Conservation (phyloP, 2,888 invertebrate species). For the Tortricodes alternella region DNA sequence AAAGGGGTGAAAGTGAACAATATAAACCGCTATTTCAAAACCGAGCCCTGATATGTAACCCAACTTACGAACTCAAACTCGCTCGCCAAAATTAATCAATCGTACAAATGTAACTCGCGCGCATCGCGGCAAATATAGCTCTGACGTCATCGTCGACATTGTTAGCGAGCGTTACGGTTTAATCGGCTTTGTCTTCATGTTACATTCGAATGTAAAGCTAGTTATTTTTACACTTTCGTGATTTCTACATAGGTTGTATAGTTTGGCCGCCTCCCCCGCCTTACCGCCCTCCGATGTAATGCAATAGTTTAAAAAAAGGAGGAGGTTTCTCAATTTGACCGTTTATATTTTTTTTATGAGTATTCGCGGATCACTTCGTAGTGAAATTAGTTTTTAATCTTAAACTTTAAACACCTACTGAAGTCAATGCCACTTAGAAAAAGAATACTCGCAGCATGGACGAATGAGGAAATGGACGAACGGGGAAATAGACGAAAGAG, state of each 20-base stretch:
- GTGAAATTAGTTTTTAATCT: neutral
- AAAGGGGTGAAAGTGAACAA: no score
- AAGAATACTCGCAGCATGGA: neutral
- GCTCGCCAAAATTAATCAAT: slow-evolving; percentile 11
- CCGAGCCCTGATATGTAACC: neutral
- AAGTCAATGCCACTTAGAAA: neutral
- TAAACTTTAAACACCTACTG: neutral
- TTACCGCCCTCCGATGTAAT: no score
- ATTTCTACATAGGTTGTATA: no score
- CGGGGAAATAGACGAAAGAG: neutral
- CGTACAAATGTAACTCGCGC: neutral
- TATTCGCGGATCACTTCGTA: neutral
- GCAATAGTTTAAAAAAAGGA: neutral
- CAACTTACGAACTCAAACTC: neutral
- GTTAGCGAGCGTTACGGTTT: neutral
- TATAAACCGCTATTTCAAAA: no score
- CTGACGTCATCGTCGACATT: slow-evolving; percentile 3
- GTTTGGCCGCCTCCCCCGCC: no score
- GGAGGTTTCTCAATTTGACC: neutral
- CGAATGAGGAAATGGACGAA: neutral
- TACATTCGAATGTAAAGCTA: no score
- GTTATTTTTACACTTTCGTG: no score
- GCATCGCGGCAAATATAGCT: neutral
- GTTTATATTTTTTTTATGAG: neutral
- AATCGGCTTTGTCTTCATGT: neutral